phyloP scores from a whole-genome alignment of 2,797 vertebrate species.

The Halcyon smyrnensis region DNA sequence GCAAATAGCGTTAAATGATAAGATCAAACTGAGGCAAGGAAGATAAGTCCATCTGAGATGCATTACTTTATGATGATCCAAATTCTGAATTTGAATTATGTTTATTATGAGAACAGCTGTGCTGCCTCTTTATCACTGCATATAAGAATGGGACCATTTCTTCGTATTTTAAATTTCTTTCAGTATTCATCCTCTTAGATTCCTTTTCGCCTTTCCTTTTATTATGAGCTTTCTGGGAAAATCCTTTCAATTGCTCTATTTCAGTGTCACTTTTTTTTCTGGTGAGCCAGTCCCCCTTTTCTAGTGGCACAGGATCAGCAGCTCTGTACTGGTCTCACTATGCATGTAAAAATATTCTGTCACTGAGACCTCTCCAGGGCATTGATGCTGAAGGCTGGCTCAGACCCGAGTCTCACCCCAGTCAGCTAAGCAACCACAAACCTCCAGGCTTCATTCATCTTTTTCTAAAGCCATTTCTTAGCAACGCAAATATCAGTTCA shows the following conservation, averaged over 20 bases:
- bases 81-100: not conserved
- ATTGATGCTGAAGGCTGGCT: not conserved
- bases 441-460: not conserved
- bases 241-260: not conserved
- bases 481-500: not conserved
- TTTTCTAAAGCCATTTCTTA: not conserved
- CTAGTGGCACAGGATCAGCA: not conserved
- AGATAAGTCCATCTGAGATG: not conserved
- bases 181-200: not conserved
- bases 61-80: not conserved
- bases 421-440: not conserved
- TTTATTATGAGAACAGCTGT: not conserved
- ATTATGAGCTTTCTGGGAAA: not conserved
- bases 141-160: not conserved
- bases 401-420: fast-evolving
- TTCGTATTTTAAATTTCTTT: not conserved
- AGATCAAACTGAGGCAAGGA: not conserved
- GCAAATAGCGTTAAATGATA: not conserved
- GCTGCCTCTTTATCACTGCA: not conserved
- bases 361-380: not conserved
- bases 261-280: not conserved
- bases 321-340: not conserved
- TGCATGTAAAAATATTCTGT: not conserved
- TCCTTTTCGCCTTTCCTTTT: not conserved
- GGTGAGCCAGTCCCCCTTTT: not conserved